These are phyloP conservation scores for Diphyllodes magnificus DNA, from an alignment of 2,113 vertebrate genomes.

Conservation along the genomic window DNA sequence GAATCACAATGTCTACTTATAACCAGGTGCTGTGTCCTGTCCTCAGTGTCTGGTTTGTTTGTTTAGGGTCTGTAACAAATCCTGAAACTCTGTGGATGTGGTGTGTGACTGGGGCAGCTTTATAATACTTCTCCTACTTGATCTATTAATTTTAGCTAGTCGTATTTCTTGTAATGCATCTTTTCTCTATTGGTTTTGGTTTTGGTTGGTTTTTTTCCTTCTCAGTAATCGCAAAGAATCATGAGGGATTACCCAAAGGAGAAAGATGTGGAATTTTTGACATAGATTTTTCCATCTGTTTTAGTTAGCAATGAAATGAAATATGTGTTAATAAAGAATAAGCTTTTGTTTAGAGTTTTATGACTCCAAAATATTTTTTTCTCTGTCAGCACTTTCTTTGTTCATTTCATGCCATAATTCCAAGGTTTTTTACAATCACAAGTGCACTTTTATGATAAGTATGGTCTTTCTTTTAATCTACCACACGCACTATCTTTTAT, in stretches of 20 bases:
- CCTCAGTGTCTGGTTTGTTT: background rate
- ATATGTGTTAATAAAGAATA: background rate
- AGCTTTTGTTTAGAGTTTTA: background rate
- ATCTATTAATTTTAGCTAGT: background rate
- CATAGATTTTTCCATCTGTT: background rate
- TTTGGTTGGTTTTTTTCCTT: accelerated
- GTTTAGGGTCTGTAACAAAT: background rate
- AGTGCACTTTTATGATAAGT: background rate
- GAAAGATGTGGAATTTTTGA: background rate
- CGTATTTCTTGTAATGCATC: background rate
- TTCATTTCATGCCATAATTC: background rate
- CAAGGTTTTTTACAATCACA: background rate
- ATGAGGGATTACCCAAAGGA: background rate
- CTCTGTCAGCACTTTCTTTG: background rate
- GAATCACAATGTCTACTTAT: background rate
- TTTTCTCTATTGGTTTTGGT: background rate
- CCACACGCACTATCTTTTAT: background rate
- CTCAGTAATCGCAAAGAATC: background rate
- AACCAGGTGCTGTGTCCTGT: background rate
- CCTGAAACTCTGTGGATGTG: background rate
- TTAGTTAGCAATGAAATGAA: background rate
- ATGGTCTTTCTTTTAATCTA: background rate
- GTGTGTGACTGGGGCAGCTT: background rate
- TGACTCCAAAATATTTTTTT: background rate
- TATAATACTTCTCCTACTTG: background rate